Evolutionary conservation across 2,113 vertebrate genomes (phyloP).

Genomic region (Dicerorhinus sumatrensis): DNA sequence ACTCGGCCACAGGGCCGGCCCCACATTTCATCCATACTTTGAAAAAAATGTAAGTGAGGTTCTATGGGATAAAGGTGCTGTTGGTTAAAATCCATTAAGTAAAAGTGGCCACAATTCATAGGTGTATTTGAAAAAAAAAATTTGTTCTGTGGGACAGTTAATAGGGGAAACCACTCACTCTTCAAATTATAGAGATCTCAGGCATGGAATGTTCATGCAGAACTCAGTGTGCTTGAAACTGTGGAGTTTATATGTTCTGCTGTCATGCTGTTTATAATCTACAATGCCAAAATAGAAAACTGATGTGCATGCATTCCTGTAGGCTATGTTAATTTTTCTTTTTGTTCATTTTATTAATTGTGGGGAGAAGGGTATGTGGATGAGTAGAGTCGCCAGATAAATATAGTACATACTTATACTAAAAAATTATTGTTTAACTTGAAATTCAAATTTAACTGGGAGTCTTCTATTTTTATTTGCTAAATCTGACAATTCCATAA

Average conservation of each 20-base stretch:
- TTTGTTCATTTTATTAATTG: constrained; percentile 30
- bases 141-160: constrained; percentile 2
- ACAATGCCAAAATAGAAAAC: not conserved
- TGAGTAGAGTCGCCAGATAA: not conserved
- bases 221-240: constrained; percentile 41
- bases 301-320: not conserved
- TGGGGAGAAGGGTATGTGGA: not conserved
- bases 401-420: not conserved
- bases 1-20: no score
- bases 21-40: not conserved
- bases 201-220: not conserved
- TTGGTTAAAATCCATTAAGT: constrained; percentile 16
- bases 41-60: not conserved
- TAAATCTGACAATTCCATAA: not conserved
- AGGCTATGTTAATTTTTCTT: not conserved
- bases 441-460: constrained; percentile 34
- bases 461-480: not conserved
- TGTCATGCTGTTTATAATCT: not conserved
- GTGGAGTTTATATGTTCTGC: not conserved
- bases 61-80: not conserved
- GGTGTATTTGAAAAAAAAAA: not conserved
- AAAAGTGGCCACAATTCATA: constrained; percentile 25
- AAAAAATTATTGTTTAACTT: constrained; percentile 41
- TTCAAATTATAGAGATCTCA: not conserved
- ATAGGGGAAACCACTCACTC: not conserved